Evolutionary conservation across 2,888 invertebrate species (phyloP).

Genomic region (Lycaena phlaeas): DNA sequence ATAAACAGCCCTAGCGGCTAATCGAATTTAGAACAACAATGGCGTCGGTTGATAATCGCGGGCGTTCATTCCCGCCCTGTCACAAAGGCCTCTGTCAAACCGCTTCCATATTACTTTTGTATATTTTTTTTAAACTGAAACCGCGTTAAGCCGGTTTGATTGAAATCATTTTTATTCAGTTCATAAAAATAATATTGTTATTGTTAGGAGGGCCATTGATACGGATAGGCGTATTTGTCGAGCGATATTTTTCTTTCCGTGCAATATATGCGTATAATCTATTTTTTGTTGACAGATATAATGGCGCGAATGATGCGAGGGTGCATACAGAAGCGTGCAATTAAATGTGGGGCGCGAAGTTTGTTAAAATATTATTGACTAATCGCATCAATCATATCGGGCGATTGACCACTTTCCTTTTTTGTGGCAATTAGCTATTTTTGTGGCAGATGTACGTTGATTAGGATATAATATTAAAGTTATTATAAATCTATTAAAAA

Average conservation of each 20-base stretch:
- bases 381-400: slow-evolving; percentile 4
- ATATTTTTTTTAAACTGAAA: slow-evolving; percentile 23
- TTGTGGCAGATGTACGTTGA: too few relatives aligned
- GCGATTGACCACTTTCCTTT: too few relatives aligned
- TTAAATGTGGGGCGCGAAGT: slow-evolving; percentile 10
- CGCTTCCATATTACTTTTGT: slow-evolving; percentile 35
- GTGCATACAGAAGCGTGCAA: slow-evolving; percentile 19
- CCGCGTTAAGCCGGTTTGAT: slow-evolving; percentile 57
- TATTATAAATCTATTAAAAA: too few relatives aligned
- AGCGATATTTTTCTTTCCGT: slow-evolving; percentile 46
- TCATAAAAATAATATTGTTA: slow-evolving; percentile 67
- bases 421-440: too few relatives aligned
- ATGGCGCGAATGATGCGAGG: slow-evolving; percentile 43
- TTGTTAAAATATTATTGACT: slow-evolving; percentile 10
- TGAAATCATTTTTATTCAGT: slow-evolving; percentile 43
- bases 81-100: slow-evolving; percentile 56
- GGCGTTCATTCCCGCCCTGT: slow-evolving; percentile 40
- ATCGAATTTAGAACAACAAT: slow-evolving; percentile 63
- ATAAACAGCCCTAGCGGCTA: slow-evolving; percentile 47
- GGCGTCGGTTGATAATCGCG: slow-evolving; percentile 58
- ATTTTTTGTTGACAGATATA: slow-evolving; percentile 55
- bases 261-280: slow-evolving; percentile 32
- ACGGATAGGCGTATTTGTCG: slow-evolving; percentile 39
- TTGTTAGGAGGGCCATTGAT: slow-evolving; percentile 39
- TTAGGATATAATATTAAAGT: too few relatives aligned